Conservation (phyloP, 2,113 vertebrate genomes). For the Erythrocercus mccallii region DNA sequence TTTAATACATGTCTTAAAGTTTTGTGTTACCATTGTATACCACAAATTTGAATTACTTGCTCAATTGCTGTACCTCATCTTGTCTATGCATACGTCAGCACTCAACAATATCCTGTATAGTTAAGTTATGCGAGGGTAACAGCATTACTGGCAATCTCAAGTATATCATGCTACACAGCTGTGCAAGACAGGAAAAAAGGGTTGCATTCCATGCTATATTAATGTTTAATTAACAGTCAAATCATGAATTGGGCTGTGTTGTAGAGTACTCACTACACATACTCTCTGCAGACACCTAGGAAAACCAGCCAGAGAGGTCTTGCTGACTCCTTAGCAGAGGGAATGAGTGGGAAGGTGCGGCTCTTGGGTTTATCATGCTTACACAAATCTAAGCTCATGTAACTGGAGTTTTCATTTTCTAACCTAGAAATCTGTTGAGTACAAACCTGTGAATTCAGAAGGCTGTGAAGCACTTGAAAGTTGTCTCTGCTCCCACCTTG, state of each 20-base stretch:
- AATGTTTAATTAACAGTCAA: not conserved
- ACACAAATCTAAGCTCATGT: not conserved
- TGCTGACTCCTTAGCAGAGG: not conserved
- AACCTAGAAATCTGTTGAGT: not conserved
- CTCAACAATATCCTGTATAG: not conserved
- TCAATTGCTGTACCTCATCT: not conserved
- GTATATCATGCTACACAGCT: not conserved
- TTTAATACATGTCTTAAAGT: not conserved
- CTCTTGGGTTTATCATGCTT: not conserved
- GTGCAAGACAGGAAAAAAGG: not conserved
- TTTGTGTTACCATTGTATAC: not conserved
- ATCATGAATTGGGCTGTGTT: not conserved
- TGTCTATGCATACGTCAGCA: not conserved
- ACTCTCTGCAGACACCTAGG: not conserved
- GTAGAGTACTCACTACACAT: not conserved
- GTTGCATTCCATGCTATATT: not conserved
- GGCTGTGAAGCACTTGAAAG: not conserved
- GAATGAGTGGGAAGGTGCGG: not conserved
- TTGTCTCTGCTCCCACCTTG: not conserved
- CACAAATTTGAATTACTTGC: not conserved
- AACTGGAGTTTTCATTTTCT: not conserved
- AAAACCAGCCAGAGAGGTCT: not conserved
- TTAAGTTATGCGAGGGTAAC: not conserved
- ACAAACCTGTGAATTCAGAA: not conserved
- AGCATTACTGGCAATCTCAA: not conserved